A percentile compares a stretch with the other conserved stretches of the same genome.
Evolutionary conservation across 2,113 vertebrate genomes (phyloP).

Genomic region (Propithecus coquereli): DNA sequence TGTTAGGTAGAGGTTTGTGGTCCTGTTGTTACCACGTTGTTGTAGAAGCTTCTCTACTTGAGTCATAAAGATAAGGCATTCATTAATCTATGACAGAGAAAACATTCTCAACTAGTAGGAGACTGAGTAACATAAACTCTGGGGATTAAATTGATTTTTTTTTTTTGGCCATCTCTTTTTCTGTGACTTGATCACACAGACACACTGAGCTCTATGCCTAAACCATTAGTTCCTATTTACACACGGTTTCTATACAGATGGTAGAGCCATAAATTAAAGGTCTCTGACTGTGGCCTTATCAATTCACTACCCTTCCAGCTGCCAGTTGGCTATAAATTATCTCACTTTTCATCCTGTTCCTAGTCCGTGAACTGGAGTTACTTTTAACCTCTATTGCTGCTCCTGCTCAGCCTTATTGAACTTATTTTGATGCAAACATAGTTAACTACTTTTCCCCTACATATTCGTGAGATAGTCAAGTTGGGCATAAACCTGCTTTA

Average conservation of each 20-base stretch:
- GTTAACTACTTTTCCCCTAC: slow-evolving; percentile 16
- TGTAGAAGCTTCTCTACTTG: slow-evolving; percentile 60
- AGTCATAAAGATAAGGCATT: slow-evolving; percentile 64
- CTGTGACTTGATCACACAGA: slow-evolving; percentile 37
- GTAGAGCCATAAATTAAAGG: slow-evolving; percentile 56
- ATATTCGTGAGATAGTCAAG: slow-evolving; percentile 51
- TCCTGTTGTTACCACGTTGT: background rate
- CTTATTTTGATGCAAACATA: slow-evolving; percentile 10
- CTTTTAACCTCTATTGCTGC: slow-evolving; percentile 53
- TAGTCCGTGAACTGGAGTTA: slow-evolving; percentile 55
- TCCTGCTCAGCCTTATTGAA: slow-evolving; percentile 57
- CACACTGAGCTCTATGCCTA: slow-evolving; percentile 33
- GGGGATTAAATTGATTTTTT: slow-evolving; percentile 18
- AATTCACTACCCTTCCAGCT: slow-evolving; percentile 56
- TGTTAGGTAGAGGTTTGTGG: slow-evolving; percentile 55
- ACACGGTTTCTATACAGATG: slow-evolving; percentile 52
- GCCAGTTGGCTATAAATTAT: slow-evolving; percentile 62
- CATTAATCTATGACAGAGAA: slow-evolving; percentile 54
- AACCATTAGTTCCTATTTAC: slow-evolving; percentile 54
- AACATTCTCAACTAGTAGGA: slow-evolving; percentile 48
- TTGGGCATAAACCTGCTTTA: slow-evolving; percentile 41
- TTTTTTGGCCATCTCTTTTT: slow-evolving; percentile 33
- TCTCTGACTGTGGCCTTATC: slow-evolving; percentile 58
- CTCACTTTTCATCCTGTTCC: slow-evolving; percentile 30
- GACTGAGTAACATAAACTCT: slow-evolving; percentile 44